A percentile compares a stretch with the other conserved stretches of the same genome.
Evolutionary conservation across 2,888 invertebrate genomes (phyloP).

Genomic region (Hemithea aestivaria): DNA sequence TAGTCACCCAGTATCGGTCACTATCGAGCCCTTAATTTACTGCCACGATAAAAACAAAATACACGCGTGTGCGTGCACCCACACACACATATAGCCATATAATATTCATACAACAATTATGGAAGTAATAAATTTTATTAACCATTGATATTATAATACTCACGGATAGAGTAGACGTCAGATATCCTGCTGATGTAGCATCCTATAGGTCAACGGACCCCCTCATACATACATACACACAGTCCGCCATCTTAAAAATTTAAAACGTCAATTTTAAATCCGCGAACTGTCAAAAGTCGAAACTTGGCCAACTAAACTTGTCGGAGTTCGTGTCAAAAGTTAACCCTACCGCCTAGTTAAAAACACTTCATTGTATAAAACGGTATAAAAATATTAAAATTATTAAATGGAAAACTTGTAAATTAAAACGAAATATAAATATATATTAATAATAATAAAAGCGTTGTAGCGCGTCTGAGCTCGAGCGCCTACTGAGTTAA

Average conservation of each 20-base stretch:
- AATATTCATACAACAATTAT: conserved; percentile 71
- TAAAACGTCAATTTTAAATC: conserved; percentile 42
- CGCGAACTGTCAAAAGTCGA: conserved; percentile 55
- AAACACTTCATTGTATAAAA: conserved; percentile 78
- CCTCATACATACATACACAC: conserved; percentile 62
- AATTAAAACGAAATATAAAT: conserved; percentile 79
- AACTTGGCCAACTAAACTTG: conserved; percentile 29
- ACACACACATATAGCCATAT: conserved; percentile 37
- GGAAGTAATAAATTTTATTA: conserved; percentile 8
- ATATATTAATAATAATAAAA: conserved; percentile 79
- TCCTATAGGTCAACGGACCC: conserved; percentile 71
- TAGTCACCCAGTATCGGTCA: conserved; percentile 61
- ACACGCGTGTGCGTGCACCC: conserved; percentile 43
- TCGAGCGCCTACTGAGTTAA: conserved; percentile 80
- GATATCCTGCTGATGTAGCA: conserved; percentile 72
- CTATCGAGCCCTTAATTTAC: conserved; percentile 74
- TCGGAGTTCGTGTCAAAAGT: conserved; percentile 36
- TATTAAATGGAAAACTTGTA: conserved; percentile 79
- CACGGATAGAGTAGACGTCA: conserved; percentile 73
- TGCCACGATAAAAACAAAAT: conserved; percentile 71
- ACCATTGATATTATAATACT: conserved; percentile 41
- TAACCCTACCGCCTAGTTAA: conserved; percentile 70
- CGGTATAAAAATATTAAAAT: conserved; percentile 79
- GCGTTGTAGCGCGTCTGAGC: conserved; percentile 76
- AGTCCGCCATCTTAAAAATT: conserved; percentile 66